Conservation (phyloP, 1,140 invertebrate genomes). For the Daktulosphaira vitifoliae region DNA sequence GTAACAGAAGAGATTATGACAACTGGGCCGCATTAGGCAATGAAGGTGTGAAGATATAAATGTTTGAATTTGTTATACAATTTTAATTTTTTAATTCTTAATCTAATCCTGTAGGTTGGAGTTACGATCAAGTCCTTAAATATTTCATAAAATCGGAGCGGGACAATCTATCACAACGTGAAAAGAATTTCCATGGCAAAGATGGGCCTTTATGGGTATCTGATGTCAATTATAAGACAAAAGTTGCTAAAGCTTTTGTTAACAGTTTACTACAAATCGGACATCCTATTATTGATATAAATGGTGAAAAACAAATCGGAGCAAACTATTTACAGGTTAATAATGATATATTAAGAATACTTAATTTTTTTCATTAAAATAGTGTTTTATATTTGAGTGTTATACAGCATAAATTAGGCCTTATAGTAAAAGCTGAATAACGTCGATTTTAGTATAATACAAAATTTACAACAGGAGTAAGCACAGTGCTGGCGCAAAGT, state of each 20-base stretch:
- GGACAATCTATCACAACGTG: slow-evolving; percentile 3
- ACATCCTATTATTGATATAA: slow-evolving; percentile 49
- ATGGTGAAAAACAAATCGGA: slow-evolving; percentile 55
- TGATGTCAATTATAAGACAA: slow-evolving; percentile 53
- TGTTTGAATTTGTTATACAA: too few relatives aligned
- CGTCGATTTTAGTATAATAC: too few relatives aligned
- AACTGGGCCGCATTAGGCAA: slow-evolving; percentile 46
- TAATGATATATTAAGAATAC: too few relatives aligned
- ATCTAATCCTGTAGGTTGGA: slow-evolving; percentile 46
- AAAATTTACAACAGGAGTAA: too few relatives aligned
- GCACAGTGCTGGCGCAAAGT: too few relatives aligned
- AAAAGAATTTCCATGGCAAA: slow-evolving; percentile 42
- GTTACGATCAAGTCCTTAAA: slow-evolving; percentile 48
- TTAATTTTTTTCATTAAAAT: too few relatives aligned
- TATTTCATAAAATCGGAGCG: slow-evolving; percentile 49
- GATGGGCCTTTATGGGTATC: slow-evolving; percentile 61
- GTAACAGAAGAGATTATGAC: slow-evolving; percentile 52
- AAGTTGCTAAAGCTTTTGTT: slow-evolving; percentile 47
- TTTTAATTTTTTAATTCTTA: slow-evolving; percentile 63
- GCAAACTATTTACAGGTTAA: slow-evolving; percentile 57
- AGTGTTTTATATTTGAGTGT: too few relatives aligned
- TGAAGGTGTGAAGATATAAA: slow-evolving; percentile 74
- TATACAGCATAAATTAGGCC: too few relatives aligned
- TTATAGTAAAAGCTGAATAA: too few relatives aligned
- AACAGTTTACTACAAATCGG: slow-evolving; percentile 50